Percentiles rank a stretch among this genome's conserved stretches.
These are phyloP conservation scores for Phalacrocorax aristotelis DNA, from an alignment of 2,113 vertebrate genomes.

Conservation along the genomic window DNA sequence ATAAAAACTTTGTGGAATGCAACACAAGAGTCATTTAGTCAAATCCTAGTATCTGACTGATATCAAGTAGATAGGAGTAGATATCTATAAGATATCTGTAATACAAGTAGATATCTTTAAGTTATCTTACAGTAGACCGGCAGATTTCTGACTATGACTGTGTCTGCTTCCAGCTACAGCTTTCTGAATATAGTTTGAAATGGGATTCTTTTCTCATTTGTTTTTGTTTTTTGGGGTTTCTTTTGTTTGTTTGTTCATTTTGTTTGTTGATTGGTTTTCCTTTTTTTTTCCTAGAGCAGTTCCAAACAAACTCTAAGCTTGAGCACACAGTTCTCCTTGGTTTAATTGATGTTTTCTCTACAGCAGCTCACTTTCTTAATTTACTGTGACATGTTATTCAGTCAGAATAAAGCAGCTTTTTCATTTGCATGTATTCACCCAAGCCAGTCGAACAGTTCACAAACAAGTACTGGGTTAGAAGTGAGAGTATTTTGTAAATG, in stretches of 20 bases:
- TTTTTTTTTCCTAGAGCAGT: not conserved
- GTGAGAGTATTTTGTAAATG: not conserved
- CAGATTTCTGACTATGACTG: not conserved
- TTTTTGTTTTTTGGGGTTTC: not conserved
- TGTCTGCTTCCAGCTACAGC: not conserved
- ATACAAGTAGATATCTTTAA: no score
- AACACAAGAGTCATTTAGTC: not conserved
- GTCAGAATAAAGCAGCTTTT: conserved; percentile 13
- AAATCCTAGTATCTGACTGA: not conserved
- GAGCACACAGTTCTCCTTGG: not conserved
- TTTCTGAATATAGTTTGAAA: not conserved
- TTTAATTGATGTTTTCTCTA: conserved; percentile 36
- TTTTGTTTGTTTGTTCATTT: no score
- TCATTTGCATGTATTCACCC: not conserved
- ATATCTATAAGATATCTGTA: no score
- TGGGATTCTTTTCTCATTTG: not conserved
- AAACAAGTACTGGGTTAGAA: not conserved
- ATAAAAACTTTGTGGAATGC: not conserved
- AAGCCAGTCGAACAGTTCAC: not conserved
- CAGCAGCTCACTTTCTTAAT: not conserved
- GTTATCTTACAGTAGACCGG: not conserved
- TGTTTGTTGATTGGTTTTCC: no score
- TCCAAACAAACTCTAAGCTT: not conserved
- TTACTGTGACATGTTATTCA: conserved; percentile 17
- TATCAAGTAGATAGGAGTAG: not conserved